These are phyloP conservation scores for Hydriomena furcata DNA, from an alignment of 2,888 invertebrate genomes.

Conservation along the genomic window DNA sequence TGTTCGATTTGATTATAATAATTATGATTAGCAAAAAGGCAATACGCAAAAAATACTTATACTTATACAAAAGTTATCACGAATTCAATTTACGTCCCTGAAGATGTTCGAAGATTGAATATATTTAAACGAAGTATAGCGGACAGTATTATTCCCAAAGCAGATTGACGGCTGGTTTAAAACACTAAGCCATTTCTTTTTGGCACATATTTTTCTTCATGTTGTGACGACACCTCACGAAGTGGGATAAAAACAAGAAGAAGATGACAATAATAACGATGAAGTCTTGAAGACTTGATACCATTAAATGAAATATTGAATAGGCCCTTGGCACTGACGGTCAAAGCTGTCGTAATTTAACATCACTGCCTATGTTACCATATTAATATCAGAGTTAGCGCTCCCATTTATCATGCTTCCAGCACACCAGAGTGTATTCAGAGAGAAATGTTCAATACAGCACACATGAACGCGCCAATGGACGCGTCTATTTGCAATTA, in stretches of 20 bases:
- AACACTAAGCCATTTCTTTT: no score
- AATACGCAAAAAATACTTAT: no score
- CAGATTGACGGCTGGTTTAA: no score
- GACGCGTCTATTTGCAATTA: slow-evolving; percentile 35
- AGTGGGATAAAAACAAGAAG: no score
- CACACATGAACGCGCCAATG: slow-evolving; percentile 37
- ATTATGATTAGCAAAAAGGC: no score
- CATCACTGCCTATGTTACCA: slow-evolving; percentile 20
- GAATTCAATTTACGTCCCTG: no score
- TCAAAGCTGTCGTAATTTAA: slow-evolving; percentile 15
- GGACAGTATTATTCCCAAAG: no score
- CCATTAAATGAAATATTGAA: slow-evolving; percentile 1
- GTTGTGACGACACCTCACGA: no score
- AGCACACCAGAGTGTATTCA: slow-evolving; percentile 21
- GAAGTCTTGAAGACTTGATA: neutral
- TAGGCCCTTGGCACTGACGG: neutral
- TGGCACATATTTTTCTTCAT: no score
- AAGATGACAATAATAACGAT: neutral
- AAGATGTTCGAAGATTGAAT: no score
- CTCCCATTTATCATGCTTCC: slow-evolving; percentile 27
- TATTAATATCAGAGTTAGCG: slow-evolving; percentile 30
- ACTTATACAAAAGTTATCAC: no score
- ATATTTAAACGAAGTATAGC: no score
- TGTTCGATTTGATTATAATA: slow-evolving; percentile 6
- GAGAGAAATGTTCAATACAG: slow-evolving; percentile 30